Evolutionary conservation across 2,888 invertebrate genomes (phyloP), one percentile per base, ranked within the genome.

Genomic region (Lepetodrilus schrolli): DNA sequence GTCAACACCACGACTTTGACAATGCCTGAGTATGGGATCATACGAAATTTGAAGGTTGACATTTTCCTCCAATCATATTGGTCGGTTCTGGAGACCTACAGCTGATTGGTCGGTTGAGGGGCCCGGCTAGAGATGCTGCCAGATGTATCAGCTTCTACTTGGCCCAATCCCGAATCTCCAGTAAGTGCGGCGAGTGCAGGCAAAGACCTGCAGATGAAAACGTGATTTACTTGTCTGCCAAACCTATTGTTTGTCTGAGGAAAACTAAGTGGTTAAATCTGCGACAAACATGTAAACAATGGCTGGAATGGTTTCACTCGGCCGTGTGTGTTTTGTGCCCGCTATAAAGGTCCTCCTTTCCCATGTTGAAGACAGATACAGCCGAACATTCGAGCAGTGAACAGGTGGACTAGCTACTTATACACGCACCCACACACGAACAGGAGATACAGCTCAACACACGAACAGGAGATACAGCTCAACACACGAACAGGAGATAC

Each of bases 191-290:
- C 58, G 17, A 30, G 58, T 58, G 34, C 58, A 58, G 58, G 58
- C 34, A 58, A 58, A 58, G 58, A 58, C 21, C n/a, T 34, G 13
- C 58, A n/a, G 23, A 17, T 30, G 58, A 68, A 68, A 68, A 68
- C 68, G 68, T 68, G 68, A 68, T 43, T 58, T 58, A 47, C 43
- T 68, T 68, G 68, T 47, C 43, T 68, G 68, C 68, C 68, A 68
- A 68, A 34, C 43, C 30, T 47, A n/a, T 38, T 68, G 68, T 68
- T 68, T 68, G 68, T 26, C 68, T 17, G 21, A 26, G 43, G 68
- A 68, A 68, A 47, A 68, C 68, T 47, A 68, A 68, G 68, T 68
- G 68, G 68, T 10, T 68, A 68, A 68, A 68, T 68, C 68, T 43
- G 21, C 43, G 68, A 43, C 68, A 68, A 68, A 68, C 47, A 68